Conservation (phyloP, 2,113 vertebrate genomes). For the Grammomys surdaster region DNA sequence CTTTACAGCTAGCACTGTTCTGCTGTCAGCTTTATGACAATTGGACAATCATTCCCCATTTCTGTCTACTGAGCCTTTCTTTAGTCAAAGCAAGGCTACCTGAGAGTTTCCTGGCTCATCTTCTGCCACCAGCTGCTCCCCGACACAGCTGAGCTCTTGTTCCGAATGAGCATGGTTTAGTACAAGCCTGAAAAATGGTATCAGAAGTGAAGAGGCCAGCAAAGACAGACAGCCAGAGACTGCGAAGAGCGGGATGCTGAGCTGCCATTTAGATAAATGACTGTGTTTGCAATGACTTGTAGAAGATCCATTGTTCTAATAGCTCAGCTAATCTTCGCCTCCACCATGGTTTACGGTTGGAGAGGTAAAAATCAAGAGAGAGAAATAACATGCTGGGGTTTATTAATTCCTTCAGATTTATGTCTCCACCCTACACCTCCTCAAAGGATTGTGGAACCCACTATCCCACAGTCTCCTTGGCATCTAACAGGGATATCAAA, state of each 20-base stretch:
- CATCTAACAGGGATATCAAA: neutral
- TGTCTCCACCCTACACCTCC: neutral
- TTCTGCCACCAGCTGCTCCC: neutral
- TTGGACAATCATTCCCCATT: neutral
- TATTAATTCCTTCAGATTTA: conserved; percentile 39
- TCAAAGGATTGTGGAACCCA: neutral
- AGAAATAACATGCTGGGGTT: neutral
- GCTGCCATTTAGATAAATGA: conserved; percentile 6
- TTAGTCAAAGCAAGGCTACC: neutral
- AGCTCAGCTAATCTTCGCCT: neutral
- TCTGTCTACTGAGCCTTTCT: neutral
- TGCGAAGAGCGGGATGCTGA: accelerated
- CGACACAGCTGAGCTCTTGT: neutral
- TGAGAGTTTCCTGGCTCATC: neutral
- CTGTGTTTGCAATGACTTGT: neutral
- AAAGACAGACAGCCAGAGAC: neutral
- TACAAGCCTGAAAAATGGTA: neutral
- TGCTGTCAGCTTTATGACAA: neutral
- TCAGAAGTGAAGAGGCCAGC: neutral
- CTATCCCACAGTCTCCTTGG: neutral
- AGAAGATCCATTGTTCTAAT: conserved; percentile 4
- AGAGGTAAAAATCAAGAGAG: conserved; percentile 47
- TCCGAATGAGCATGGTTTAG: neutral
- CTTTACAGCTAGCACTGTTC: neutral
- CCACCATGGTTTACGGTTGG: neutral